Evolutionary conservation across 1,140 invertebrate genomes (phyloP), one percentile per base, ranked within the genome.

Genomic region (Gryllus bimaculatus): DNA sequence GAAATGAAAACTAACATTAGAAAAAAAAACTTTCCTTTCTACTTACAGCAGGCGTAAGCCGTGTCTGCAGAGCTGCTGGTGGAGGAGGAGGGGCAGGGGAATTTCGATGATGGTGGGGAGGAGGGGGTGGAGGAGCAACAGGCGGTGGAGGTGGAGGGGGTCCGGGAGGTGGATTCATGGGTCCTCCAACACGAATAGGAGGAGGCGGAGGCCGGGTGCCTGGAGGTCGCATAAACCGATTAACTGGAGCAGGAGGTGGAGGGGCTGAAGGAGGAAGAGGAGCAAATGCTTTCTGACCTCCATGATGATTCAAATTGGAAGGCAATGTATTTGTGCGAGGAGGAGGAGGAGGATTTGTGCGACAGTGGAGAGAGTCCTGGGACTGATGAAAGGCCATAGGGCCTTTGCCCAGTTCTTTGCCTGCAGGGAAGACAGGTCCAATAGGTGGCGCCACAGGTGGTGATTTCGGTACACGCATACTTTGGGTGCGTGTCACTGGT

Each of bases 401-500:
- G 18, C 79, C 81, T 21, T 26, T 75, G 18, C 81, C 81, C 48
- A 81, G 73, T 48, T 81, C 78, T 15, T 78, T 80, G 12, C 47
- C 75, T 21, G 79, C 76, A 26, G 79, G 81, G 76, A 77, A 77
- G 13, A 78, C 73, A 47, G 77, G 74, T 73, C 73, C 76, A 8
- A 48, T 74, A 47, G 79, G 77, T 15, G 81, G 79, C 49, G 82
- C 80, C 39, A 88, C 86, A 7, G 88, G 87, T 6, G 88, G 86
- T 8, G 88, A 88, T n/a, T 87, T 82, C 8, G 87, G 87, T 8
- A 88, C 80, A 80, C 88, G 82, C 88, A 89, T 89, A 79, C 88
- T 89, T 79, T 89, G 88, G n/a, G 88, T 87, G 73, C 88, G 85
- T 10, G 87, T 86, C 5, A 88, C 88, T 12, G 84, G 84, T 21